Percentiles rank a stretch among this genome's conserved stretches.
These are phyloP conservation scores for Tribolium castaneum DNA, from an alignment of 1,140 invertebrate genomes.

Conservation along the genomic window DNA sequence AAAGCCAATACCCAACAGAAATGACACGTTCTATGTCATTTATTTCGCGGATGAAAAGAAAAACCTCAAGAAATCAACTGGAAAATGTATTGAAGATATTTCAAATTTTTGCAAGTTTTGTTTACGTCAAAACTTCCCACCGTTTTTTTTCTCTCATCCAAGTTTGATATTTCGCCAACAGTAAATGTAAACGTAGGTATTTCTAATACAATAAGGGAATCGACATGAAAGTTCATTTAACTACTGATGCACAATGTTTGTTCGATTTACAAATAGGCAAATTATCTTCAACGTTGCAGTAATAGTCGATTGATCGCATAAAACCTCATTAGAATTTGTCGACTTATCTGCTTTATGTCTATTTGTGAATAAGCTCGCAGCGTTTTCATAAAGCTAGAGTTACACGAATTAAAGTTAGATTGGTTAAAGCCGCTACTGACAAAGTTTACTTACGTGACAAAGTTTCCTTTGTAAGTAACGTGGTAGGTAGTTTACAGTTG, in stretches of 20 bases:
- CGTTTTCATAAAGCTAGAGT: slow-evolving; percentile 32
- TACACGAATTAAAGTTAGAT: slow-evolving; percentile 36
- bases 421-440: slow-evolving; percentile 27
- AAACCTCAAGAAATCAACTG: not conserved
- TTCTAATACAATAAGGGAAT: no score
- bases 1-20: not conserved
- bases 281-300: not conserved
- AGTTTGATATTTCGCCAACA: not conserved
- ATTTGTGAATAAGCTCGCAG: slow-evolving; percentile 12
- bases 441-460: slow-evolving; percentile 34
- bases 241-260: not conserved
- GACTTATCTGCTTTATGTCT: slow-evolving; percentile 17
- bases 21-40: not conserved
- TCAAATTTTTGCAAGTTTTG: not conserved
- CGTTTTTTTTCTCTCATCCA: not conserved
- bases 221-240: not conserved
- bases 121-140: not conserved
- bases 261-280: not conserved
- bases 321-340: not conserved
- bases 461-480: slow-evolving; percentile 31
- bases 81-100: not conserved
- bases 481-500: slow-evolving; percentile 17
- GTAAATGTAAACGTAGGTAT: not conserved
- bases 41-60: not conserved
- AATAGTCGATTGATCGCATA: not conserved